Evolutionary conservation across 1,140 invertebrate species (phyloP), one percentile per base, ranked within the genome.

Genomic region (Hestina assimilis): DNA sequence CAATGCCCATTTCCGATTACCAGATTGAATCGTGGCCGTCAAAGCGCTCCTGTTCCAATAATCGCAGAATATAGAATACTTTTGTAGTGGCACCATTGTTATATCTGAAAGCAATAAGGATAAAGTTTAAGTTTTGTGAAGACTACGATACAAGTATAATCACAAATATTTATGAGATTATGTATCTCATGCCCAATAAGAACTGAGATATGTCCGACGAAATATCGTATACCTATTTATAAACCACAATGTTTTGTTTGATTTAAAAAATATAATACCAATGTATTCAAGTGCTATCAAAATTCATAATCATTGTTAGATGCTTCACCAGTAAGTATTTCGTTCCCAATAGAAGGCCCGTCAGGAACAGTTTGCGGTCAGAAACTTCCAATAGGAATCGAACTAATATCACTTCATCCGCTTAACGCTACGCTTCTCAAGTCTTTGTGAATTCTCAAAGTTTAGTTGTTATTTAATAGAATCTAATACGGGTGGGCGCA

Each of bases 1-100:
- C 78, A 79, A 80, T 84, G 70, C 74, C 81, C 83, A 87, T 87
- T 86, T 86, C 84, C 83, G 84, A 86, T 87, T 84, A 86, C 79
- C 77, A 86, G 81, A 86, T 83, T 84, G 75, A 82, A 86, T 84
- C 67, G 83, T 67, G 71, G 72, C 73, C 67, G 75, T 79, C 82
- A 84, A 75, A 81, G 75, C 67, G 68, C 67, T 72, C 61, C 62
- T 54, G 66, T 72, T 75, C 62, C 72, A 77, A 81, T 80, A 76
- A 77, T 72, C 56, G 52, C 45, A 20, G 28, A 17, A 20, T 43
- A 51, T 45, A 12, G 5, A 50, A 41, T 31, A 57, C 38, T 43
- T 17, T 40, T 50, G n/a, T 29, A 11, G 7, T 7, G 11, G 3
- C 42, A 31, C 24, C 7, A 48, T 19, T 33, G n/a, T 28, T 17